Conservation (phyloP, 2,113 vertebrate species). For the Brachirus orientalis region DNA sequence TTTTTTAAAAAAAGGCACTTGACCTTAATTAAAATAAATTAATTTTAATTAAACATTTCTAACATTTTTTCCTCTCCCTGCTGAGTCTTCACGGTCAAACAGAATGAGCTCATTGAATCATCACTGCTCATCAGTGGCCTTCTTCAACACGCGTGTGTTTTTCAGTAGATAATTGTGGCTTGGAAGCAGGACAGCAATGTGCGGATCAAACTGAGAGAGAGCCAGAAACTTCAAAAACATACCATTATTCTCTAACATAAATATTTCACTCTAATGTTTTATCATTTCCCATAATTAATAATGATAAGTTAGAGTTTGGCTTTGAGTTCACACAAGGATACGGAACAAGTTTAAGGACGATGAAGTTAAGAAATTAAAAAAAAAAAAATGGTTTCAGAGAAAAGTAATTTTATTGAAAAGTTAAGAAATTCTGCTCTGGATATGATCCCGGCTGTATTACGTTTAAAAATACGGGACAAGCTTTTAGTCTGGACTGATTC, state of each 20-base stretch:
- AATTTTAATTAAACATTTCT: conserved; percentile 16
- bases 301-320: background rate
- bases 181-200: conserved; percentile 5
- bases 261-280: conserved; percentile 23
- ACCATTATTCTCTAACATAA: conserved; percentile 21
- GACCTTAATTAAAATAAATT: no score
- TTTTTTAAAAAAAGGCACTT: conserved; percentile 1
- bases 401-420: no score
- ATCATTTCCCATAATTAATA: conserved; percentile 10
- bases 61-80: background rate
- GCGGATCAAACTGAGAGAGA: conserved; percentile 8
- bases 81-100: conserved; percentile 39
- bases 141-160: background rate
- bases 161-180: background rate
- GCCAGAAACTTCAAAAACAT: background rate
- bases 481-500: no score
- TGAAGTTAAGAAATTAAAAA: background rate
- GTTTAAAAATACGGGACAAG: no score
- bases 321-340: background rate
- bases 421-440: no score
- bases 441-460: no score
- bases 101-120: conserved; percentile 20
- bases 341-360: background rate
- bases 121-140: conserved; percentile 9
- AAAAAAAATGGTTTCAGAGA: background rate